phyloP scores from a whole-genome alignment of 2,113 vertebrate species.

The Pipa parva region DNA sequence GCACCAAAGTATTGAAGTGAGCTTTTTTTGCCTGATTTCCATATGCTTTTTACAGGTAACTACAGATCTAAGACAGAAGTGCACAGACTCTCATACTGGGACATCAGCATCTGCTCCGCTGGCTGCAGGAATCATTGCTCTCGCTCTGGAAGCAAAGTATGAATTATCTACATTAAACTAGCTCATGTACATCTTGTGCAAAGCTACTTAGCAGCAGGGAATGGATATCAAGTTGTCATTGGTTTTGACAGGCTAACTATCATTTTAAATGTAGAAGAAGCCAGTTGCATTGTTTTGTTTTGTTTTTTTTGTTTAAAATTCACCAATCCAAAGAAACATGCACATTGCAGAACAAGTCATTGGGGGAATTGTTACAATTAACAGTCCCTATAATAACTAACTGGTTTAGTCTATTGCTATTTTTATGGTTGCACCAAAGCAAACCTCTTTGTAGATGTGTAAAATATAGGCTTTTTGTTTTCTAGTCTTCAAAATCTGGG shows the following conservation, averaged over 20 bases:
- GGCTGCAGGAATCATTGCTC: constrained; percentile 94
- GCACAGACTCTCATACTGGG: constrained; percentile 91
- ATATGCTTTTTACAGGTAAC: constrained; percentile 70
- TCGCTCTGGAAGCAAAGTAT: constrained; percentile 95
- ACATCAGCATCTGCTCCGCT: constrained; percentile 90
- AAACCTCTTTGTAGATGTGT: too few species aligned
- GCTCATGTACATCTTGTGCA: too few species aligned
- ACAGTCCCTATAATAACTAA: too few species aligned
- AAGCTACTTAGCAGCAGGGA: neutral
- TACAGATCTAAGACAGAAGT: constrained; percentile 91
- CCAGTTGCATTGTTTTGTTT: neutral
- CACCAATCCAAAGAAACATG: too few species aligned
- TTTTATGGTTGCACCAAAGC: too few species aligned
- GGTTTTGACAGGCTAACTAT: neutral
- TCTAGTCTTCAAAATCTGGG: too few species aligned
- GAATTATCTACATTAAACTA: constrained; percentile 40
- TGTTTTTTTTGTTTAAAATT: too few species aligned
- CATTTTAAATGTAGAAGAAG: neutral
- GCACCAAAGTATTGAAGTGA: neutral
- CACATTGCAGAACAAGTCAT: too few species aligned
- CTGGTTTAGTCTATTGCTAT: too few species aligned
- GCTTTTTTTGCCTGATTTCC: neutral
- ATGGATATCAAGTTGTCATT: neutral
- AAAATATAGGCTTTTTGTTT: too few species aligned
- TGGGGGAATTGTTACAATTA: too few species aligned